Evolutionary conservation across 2,888 invertebrate species (phyloP).

Genomic region (Ceramica pisi): DNA sequence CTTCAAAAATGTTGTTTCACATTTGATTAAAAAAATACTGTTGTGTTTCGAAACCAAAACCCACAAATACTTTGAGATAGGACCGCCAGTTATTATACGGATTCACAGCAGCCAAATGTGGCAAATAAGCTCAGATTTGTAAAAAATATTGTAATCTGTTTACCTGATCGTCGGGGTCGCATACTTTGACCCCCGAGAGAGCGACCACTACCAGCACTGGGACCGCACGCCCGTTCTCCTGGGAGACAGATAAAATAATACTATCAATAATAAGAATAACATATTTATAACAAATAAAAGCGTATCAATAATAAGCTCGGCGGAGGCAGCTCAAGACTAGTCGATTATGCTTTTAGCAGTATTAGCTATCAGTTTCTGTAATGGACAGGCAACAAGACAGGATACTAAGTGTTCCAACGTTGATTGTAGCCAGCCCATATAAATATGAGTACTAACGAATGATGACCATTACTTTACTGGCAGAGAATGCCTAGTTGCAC

Average conservation of each 20-base stretch:
- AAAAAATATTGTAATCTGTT: neutral
- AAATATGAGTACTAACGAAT: neutral
- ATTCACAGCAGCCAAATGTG: neutral
- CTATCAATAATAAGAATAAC: too few relatives aligned
- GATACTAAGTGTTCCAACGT: neutral
- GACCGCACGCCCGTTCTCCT: constrained; percentile 93
- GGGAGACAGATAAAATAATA: constrained; percentile 62
- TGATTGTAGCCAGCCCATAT: neutral
- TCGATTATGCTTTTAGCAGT: too few relatives aligned
- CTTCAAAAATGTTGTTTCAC: too few relatives aligned
- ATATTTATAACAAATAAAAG: too few relatives aligned
- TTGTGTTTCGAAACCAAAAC: too few relatives aligned
- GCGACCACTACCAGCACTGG: constrained; percentile 94
- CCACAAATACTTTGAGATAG: too few relatives aligned
- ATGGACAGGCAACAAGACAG: neutral
- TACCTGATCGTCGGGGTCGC: constrained; percentile 96
- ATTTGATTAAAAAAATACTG: too few relatives aligned
- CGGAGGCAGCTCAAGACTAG: neutral
- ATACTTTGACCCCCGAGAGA: constrained; percentile 95
- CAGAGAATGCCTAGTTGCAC: too few relatives aligned
- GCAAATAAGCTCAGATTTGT: neutral
- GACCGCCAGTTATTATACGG: too few relatives aligned
- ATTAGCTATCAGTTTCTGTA: neutral
- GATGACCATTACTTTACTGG: too few relatives aligned
- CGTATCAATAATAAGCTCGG: too few relatives aligned